These are phyloP conservation scores for Salticus scenicus DNA, from an alignment of 2,888 invertebrate genomes.

Conservation along the genomic window DNA sequence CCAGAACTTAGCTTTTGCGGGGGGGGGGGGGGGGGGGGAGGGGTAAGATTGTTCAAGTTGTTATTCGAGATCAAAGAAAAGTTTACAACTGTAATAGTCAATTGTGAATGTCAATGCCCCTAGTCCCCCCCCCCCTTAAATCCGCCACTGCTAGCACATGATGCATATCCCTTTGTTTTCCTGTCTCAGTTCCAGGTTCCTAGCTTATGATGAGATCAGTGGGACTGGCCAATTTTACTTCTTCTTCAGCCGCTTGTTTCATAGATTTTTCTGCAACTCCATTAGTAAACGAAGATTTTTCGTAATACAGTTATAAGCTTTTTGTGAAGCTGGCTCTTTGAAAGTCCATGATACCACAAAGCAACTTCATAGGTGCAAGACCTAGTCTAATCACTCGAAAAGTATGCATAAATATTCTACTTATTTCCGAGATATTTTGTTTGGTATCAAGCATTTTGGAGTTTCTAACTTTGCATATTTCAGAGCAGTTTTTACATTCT, in stretches of 20 bases:
- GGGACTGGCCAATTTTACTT: not conserved
- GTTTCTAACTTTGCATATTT: not conserved
- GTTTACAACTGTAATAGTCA: too few species aligned
- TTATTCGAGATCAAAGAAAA: too few species aligned
- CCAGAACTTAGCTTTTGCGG: too few species aligned
- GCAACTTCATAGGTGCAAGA: not conserved
- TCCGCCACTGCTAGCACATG: too few species aligned
- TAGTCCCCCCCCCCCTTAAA: too few species aligned
- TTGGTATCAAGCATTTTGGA: not conserved
- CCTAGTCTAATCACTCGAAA: not conserved
- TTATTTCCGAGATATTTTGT: not conserved
- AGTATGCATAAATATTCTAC: not conserved
- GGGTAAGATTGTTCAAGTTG: too few species aligned
- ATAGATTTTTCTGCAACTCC: not conserved
- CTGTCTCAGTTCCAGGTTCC: not conserved
- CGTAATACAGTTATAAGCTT: not conserved
- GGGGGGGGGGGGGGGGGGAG: too few species aligned
- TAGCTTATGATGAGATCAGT: not conserved
- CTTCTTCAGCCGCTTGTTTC: not conserved
- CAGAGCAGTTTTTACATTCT: too few species aligned
- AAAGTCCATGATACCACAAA: not conserved
- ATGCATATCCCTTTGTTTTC: not conserved
- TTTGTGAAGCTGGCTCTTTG: not conserved
- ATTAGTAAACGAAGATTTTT: not conserved
- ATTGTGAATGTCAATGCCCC: too few species aligned